These are phyloP conservation scores for Podarcis lilfordi DNA, from an alignment of 2,797 vertebrate species.

Conservation along the genomic window DNA sequence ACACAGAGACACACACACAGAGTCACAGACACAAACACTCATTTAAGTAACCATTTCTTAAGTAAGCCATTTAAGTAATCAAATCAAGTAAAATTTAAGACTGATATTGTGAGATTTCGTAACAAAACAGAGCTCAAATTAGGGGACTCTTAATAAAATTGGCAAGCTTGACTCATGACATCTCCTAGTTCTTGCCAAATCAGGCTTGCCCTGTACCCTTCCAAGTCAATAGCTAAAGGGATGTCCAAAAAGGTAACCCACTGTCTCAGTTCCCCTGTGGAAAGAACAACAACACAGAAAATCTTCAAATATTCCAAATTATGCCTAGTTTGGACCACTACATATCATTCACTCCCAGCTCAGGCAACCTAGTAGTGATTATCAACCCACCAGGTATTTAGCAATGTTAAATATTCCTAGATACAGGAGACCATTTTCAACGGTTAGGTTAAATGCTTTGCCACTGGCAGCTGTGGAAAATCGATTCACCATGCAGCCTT, in stretches of 20 bases:
- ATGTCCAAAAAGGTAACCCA: not conserved
- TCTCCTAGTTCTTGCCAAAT: not conserved
- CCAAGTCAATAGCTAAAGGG: not conserved
- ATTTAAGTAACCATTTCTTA: not conserved
- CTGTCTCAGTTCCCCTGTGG: not conserved
- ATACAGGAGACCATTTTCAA: too few relatives aligned
- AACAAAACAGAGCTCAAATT: not conserved
- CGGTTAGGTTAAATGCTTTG: too few relatives aligned
- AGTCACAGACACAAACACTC: too few relatives aligned
- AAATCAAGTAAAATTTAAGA: conserved; percentile 45
- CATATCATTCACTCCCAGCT: too few relatives aligned
- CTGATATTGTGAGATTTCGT: conserved; percentile 13
- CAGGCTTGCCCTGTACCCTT: not conserved
- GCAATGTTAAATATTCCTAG: too few relatives aligned
- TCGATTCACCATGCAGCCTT: too few relatives aligned
- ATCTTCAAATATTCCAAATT: not conserved
- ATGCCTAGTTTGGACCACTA: too few relatives aligned
- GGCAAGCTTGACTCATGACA: too few relatives aligned
- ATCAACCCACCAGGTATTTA: too few relatives aligned
- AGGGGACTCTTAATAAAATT: not conserved
- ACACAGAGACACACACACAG: not conserved
- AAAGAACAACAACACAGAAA: not conserved
- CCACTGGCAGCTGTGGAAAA: too few relatives aligned
- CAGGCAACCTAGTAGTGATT: too few relatives aligned
- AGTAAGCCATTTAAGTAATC: conserved; percentile 5